Conservation (phyloP, 2,113 vertebrate genomes). For the Solenodon paradoxus region DNA sequence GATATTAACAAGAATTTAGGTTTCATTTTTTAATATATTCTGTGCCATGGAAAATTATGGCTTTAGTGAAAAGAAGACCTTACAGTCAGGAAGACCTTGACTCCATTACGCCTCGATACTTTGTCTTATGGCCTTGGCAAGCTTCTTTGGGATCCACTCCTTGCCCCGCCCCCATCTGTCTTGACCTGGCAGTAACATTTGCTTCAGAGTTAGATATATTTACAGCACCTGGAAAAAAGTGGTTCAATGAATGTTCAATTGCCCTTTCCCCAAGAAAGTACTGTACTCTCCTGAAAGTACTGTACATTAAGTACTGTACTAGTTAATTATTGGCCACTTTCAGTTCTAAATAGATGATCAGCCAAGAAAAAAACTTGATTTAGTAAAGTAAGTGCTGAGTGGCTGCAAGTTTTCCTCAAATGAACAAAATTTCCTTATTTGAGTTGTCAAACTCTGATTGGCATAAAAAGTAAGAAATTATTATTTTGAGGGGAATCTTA, state of each 20-base stretch:
- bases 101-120: neutral
- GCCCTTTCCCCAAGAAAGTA: neutral
- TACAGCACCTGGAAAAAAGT: neutral
- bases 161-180: neutral
- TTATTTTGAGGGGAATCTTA: neutral
- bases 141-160: neutral
- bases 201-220: neutral
- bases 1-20: neutral
- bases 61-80: neutral
- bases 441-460: too few relatives aligned
- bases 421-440: conserved; percentile 14
- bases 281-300: too few relatives aligned
- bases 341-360: neutral
- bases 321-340: neutral
- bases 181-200: neutral
- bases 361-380: neutral
- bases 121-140: neutral
- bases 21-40: conserved; percentile 11
- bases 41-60: neutral
- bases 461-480: neutral
- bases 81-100: neutral
- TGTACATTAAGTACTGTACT: neutral
- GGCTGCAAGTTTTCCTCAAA: neutral
- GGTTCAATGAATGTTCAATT: neutral
- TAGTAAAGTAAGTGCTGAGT: neutral